phyloP scores from a whole-genome alignment of 1,140 invertebrate genomes.

The Drosophila micromelanica region DNA sequence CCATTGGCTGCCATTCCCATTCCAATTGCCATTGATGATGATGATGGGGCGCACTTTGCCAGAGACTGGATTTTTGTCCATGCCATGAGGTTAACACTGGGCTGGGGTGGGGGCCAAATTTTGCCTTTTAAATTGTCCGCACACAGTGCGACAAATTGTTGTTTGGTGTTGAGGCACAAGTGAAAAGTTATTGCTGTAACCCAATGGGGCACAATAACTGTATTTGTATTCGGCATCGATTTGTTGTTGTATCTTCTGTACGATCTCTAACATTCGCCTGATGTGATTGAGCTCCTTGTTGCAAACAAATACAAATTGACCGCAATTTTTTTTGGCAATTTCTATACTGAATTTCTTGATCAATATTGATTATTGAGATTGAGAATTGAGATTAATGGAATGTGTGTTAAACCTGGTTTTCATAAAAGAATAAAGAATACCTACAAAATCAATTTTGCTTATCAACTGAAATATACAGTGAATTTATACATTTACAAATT shows the following conservation, averaged over 20 bases:
- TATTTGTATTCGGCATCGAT: conserved; percentile 14
- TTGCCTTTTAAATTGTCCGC: conserved; percentile 31
- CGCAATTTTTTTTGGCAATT: conserved; percentile 11
- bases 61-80: neutral
- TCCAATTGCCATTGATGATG: conserved; percentile 42
- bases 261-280: neutral
- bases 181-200: conserved; percentile 40
- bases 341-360: neutral
- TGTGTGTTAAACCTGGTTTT: too few species aligned
- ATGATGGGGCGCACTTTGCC: conserved; percentile 18
- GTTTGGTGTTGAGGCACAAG: neutral
- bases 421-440: too few species aligned
- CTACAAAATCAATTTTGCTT: too few species aligned
- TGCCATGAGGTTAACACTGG: neutral
- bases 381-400: too few species aligned
- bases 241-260: neutral
- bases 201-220: conserved; percentile 35
- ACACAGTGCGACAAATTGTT: conserved; percentile 35
- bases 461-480: too few species aligned
- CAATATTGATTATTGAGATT: too few species aligned
- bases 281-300: conserved; percentile 10
- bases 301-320: conserved; percentile 9
- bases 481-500: too few species aligned
- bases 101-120: neutral
- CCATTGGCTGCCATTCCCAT: conserved; percentile 26